Conservation (phyloP, 2,888 invertebrate species). For the Eulithis prunata region DNA sequence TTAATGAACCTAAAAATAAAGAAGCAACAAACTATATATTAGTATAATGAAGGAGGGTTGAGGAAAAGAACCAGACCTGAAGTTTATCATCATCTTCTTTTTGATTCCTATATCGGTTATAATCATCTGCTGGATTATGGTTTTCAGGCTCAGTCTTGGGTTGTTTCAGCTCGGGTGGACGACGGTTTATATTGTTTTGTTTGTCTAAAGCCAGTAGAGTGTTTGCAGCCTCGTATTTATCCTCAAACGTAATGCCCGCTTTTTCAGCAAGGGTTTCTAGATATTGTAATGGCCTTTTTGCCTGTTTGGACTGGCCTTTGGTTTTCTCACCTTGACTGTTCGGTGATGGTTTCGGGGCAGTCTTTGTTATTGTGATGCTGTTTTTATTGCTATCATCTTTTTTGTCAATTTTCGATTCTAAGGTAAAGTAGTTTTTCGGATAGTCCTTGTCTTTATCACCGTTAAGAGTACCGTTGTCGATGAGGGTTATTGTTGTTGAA, state of each 20-base stretch:
- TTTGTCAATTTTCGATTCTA: constrained; percentile 76
- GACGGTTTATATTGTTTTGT: constrained; percentile 78
- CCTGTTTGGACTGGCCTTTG: constrained; percentile 61
- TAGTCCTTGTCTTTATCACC: constrained; percentile 76
- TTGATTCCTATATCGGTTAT: constrained; percentile 67
- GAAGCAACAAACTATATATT: not conserved
- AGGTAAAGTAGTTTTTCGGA: constrained; percentile 74
- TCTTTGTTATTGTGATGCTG: constrained; percentile 79
- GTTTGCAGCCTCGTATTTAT: constrained; percentile 89
- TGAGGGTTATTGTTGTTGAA: constrained; percentile 76
- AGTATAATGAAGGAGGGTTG: not conserved
- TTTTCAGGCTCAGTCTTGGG: constrained; percentile 71
- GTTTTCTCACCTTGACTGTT: constrained; percentile 62
- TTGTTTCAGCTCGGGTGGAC: constrained; percentile 71
- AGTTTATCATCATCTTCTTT: constrained; percentile 80
- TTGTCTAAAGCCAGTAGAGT: constrained; percentile 87
- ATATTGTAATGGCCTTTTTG: constrained; percentile 85
- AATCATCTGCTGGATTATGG: constrained; percentile 67
- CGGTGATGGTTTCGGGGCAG: constrained; percentile 69
- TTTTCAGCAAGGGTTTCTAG: constrained; percentile 89
- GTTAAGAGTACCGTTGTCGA: constrained; percentile 68
- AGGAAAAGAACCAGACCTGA: constrained; percentile 55
- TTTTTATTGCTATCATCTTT: constrained; percentile 80
- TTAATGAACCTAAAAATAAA: not conserved
- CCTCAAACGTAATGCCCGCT: constrained; percentile 89